phyloP scores from a whole-genome alignment of 2,888 invertebrate species.

The Tetheella fluctuosa region DNA sequence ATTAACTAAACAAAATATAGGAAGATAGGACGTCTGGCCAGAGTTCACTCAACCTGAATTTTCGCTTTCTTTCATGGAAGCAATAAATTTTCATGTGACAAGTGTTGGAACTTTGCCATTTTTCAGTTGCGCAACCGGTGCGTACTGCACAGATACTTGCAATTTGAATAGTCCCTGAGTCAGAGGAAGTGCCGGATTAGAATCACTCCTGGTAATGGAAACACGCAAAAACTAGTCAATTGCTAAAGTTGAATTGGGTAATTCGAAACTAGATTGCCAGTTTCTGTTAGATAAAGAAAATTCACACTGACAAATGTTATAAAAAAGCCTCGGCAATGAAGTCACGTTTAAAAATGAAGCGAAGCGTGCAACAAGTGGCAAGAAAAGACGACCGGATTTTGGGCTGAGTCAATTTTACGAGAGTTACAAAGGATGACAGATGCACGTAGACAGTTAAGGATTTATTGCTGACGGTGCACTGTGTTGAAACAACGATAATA shows the following conservation, averaged over 20 bases:
- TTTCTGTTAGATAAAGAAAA: constrained; percentile 61
- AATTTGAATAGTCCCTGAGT: constrained; percentile 32
- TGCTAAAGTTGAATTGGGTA: constrained; percentile 62
- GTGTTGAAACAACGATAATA: constrained; percentile 39
- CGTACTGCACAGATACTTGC: constrained; percentile 30
- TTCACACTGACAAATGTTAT: constrained; percentile 50
- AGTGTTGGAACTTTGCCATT: constrained; percentile 65
- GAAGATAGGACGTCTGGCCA: constrained; percentile 34
- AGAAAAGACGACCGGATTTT: constrained; percentile 53
- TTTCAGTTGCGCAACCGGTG: constrained; percentile 55
- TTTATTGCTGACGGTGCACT: constrained; percentile 41
- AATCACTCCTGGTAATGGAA: constrained; percentile 45
- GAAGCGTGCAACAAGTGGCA: constrained; percentile 73
- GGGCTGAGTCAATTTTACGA: constrained; percentile 40
- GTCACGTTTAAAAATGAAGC: constrained; percentile 70
- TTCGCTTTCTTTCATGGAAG: constrained; percentile 62
- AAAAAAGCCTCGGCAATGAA: constrained; percentile 64
- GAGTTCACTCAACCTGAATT: constrained; percentile 49
- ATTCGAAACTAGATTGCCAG: constrained; percentile 66
- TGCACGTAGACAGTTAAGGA: constrained; percentile 33
- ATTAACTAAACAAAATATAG: constrained; percentile 36
- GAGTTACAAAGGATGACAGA: constrained; percentile 34
- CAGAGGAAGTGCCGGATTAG: constrained; percentile 58
- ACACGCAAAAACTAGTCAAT: constrained; percentile 54
- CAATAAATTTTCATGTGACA: constrained; percentile 53